Evolutionary conservation across 2,113 vertebrate species (phyloP).

Genomic region (Corythornis vintsioides): DNA sequence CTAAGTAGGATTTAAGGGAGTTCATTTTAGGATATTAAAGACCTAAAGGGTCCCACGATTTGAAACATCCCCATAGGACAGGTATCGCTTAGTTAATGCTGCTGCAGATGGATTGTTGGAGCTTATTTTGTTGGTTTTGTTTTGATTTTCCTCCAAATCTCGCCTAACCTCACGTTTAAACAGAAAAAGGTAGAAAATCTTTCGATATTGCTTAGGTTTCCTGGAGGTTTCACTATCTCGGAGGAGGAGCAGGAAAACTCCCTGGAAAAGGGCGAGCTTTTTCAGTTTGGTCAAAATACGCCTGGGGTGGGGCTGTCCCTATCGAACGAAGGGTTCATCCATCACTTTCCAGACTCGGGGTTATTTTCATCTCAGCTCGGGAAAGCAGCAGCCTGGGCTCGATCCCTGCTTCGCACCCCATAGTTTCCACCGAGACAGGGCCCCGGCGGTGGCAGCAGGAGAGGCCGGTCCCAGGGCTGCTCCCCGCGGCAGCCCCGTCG

Average conservation of each 20-base stretch:
- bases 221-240: background rate
- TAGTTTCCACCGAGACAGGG: background rate
- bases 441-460: background rate
- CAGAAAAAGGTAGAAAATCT: background rate
- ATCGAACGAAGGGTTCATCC: background rate
- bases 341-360: background rate
- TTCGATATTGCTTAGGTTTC: background rate
- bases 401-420: background rate
- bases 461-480: background rate
- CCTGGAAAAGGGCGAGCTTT: background rate
- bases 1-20: background rate
- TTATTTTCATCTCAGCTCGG: background rate
- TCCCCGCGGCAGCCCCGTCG: background rate
- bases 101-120: accelerated
- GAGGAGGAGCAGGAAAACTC: background rate
- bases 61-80: background rate
- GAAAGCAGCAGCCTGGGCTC: background rate
- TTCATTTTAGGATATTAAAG: background rate
- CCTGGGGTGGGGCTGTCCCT: background rate
- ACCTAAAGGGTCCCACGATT: background rate
- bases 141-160: background rate
- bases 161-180: background rate
- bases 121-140: background rate
- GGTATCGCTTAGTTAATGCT: background rate
- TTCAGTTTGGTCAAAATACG: background rate